A percentile compares a stretch with the other conserved stretches of the same genome.
phyloP scores from a whole-genome alignment of 1,140 invertebrate species.

The Drosophila tsacasi region DNA sequence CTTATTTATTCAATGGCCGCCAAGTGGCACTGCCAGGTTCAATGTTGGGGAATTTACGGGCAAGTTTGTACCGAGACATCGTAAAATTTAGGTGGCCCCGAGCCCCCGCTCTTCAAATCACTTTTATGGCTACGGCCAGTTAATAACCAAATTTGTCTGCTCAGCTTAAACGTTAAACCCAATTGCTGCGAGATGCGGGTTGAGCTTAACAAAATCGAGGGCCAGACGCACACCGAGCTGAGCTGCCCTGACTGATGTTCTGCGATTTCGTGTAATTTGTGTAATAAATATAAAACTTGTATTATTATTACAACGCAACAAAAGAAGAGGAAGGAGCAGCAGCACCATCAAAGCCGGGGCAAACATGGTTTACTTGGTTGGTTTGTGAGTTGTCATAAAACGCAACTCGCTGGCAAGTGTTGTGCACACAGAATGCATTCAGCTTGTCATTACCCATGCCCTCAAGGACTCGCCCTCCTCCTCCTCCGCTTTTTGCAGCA shows the following conservation, averaged over 20 bases:
- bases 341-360: background rate
- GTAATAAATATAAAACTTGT: conserved; percentile 53
- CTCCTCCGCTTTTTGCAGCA: conserved; percentile 12
- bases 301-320: conserved; percentile 24
- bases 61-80: conserved; percentile 59
- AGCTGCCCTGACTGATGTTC: conserved; percentile 27
- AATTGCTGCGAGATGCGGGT: conserved; percentile 17
- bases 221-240: background rate
- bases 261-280: conserved; percentile 49
- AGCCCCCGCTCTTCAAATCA: conserved; percentile 2
- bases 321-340: background rate
- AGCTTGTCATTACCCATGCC: conserved; percentile 16
- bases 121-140: conserved; percentile 60
- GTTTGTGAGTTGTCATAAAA: conserved; percentile 1
- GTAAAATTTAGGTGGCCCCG: conserved; percentile 64
- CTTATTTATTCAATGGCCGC: conserved; percentile 37
- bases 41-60: conserved; percentile 45
- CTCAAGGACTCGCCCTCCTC: conserved; percentile 9
- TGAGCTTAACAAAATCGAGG: conserved; percentile 30
- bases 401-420: conserved; percentile 28
- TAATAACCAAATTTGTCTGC: conserved; percentile 79
- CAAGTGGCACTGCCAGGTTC: conserved; percentile 19
- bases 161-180: conserved; percentile 50
- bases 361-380: background rate
- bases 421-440: conserved; percentile 55